Evolutionary conservation across 2,888 invertebrate species (phyloP), one percentile per base, ranked within the genome.

Genomic region (Cyclophora punctaria): DNA sequence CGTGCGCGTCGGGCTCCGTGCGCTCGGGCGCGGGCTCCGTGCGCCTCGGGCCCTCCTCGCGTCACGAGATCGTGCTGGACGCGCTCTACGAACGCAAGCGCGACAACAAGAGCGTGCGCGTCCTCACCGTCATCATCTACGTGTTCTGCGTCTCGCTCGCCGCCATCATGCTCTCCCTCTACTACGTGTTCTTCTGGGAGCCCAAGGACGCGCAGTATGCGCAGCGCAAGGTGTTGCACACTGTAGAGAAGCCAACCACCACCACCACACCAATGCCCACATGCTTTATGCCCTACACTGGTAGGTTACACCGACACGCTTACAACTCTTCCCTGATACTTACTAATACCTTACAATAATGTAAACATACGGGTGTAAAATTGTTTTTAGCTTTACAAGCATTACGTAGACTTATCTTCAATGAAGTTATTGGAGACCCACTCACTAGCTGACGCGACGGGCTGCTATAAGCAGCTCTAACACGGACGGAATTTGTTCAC

Each of bases 141-240:
- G 94, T 98, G 62, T 93, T 98, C 80, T 95, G 96, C 78, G 98
- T 98, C 65, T 98, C 97, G 45, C 90, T 97, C 71, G 97, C 97
- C 33, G 98, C 97, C 48, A 96, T 97, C 69, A 95, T 97, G 90
- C 90, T 98, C 60, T 97, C 97, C 7, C 91, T 97, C 48, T 98
- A 98, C 89, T 98, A 98, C 89, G 94, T 96, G 67, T 95, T 97
- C 86, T 92, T 98, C 78, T 98, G 98, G 97, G 94, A 96, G 81
- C 96, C 97, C 33, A 92, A 86, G 81, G 89, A 86, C 69, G 83
- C 87, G 75, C 86, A 83, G 50, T 83, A 86, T 69, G 83, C 83
- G 74, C 84, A 85, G 73, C 83, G 83, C 78, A 86, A 86, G 87
- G 87, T 86, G 82, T 75, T 83, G 73, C 82, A 83, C 79, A 83